Conservation (phyloP, 2,888 invertebrate genomes). For the Rhamphomyia laevipes region DNA sequence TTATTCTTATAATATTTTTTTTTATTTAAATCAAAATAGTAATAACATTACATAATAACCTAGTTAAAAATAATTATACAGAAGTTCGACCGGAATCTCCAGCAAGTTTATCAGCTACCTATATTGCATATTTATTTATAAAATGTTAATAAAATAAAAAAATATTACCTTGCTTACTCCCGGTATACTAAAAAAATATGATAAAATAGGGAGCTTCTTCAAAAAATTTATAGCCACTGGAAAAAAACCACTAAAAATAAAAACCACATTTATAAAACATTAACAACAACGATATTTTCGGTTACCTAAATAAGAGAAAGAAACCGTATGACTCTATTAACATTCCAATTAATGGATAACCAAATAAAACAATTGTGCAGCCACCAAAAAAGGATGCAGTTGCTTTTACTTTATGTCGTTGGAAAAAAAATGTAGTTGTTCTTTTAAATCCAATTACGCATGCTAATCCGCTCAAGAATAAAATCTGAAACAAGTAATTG, state of each 20-base stretch:
- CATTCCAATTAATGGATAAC: slow-evolving; percentile 97
- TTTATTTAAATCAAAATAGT: too few relatives aligned
- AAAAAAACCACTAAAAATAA: slow-evolving; percentile 77
- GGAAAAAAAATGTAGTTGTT: slow-evolving; percentile 96
- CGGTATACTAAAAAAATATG: slow-evolving; percentile 81
- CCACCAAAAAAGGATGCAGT: slow-evolving; percentile 86
- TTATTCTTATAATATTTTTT: too few relatives aligned
- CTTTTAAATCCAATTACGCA: slow-evolving; percentile 94
- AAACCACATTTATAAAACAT: not conserved
- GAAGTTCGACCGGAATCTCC: not conserved
- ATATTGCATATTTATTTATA: not conserved
- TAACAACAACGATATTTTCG: slow-evolving; percentile 1
- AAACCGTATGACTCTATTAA: slow-evolving; percentile 94
- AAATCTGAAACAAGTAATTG: slow-evolving; percentile 60
- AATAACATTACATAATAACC: too few relatives aligned
- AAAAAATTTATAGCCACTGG: slow-evolving; percentile 94
- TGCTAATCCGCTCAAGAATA: slow-evolving; percentile 88
- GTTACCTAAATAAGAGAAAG: slow-evolving; percentile 66
- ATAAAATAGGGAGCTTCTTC: slow-evolving; percentile 82
- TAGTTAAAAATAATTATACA: not conserved
- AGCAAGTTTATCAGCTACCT: not conserved
- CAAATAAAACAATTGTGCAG: slow-evolving; percentile 79
- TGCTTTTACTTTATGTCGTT: slow-evolving; percentile 87
- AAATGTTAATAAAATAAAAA: not conserved
- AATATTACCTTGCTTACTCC: not conserved